Evolutionary conservation across 2,888 invertebrate genomes (phyloP).

Genomic region (Archips crataeganus): DNA sequence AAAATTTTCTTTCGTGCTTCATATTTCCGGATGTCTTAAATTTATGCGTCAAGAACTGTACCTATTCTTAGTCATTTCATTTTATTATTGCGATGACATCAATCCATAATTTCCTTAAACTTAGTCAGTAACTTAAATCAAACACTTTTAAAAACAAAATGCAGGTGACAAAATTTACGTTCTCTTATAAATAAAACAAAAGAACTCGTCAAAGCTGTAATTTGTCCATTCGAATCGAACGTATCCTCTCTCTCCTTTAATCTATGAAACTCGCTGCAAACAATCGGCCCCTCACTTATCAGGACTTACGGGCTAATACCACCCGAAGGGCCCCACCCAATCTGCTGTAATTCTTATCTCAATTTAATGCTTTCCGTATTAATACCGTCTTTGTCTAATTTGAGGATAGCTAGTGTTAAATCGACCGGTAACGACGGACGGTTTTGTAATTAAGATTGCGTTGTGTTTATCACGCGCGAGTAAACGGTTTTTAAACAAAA

Average conservation of each 20-base stretch:
- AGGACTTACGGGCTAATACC: constrained; percentile 82
- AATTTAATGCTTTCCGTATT: constrained; percentile 85
- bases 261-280: constrained; percentile 69
- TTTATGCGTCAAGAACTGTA: too few species aligned
- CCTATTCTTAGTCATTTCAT: too few species aligned
- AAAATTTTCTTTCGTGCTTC: too few species aligned
- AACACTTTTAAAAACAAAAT: too few species aligned
- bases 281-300: constrained; percentile 78
- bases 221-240: constrained; percentile 3
- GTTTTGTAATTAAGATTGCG: constrained; percentile 49
- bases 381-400: constrained; percentile 85
- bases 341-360: constrained; percentile 83
- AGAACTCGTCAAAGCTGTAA: constrained; percentile 8
- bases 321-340: constrained; percentile 81
- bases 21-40: too few species aligned
- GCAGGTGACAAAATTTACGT: too few species aligned
- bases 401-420: constrained; percentile 77
- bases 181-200: background rate
- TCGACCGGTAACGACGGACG: constrained; percentile 79
- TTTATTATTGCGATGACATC: too few species aligned
- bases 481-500: background rate
- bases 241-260: constrained; percentile 50
- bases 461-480: background rate
- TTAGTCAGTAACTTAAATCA: too few species aligned
- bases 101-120: too few species aligned